Evolutionary conservation across 2,888 invertebrate species (phyloP), one percentile per base, ranked within the genome.

Genomic region (Drosophila pseudotakahashii): DNA sequence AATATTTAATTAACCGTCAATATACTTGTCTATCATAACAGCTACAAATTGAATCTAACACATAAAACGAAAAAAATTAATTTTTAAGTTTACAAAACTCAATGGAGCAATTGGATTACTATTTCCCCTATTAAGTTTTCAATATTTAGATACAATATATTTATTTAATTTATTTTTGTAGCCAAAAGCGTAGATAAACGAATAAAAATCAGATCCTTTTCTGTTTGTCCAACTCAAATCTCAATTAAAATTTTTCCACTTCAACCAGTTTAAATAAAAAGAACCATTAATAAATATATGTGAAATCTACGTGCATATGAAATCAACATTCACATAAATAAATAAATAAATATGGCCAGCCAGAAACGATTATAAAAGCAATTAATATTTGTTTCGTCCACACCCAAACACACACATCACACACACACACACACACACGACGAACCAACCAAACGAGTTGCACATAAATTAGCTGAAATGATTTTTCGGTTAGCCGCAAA

Each of bases 401-500:
- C 39, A 47, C 39, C 37, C 36, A 37, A 7, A 34, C 11, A 26
- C 5, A 39, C 11, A 39, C n/a, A 19, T 3, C 6, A 34, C 11
- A 26, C 5, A 39, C 11, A 39, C n/a, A 19, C 19, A 19, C 19
- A 26, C 19, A 37, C 14, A 5, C 30, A 30, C 7, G 26, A 26
- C 30, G 30, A 30, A 1, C 3, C 44, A 9, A 2, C 32, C 44
- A 19, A 69, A 42, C n/a, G 47, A 11, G 45, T 44, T 52, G 57
- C 58, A 68, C 55, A 81, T 70, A 81, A 87, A 81, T 87, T 84
- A 76, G 77, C 82, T 64, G 50, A 78, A 75, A 81, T 81, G 62
- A 81, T 84, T 76, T 80, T 73, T 71, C 39, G 79, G 81, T 75
- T 73, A 61, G 55, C 88, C 88, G 62, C 88, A 87, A 77, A 73